A percentile compares a stretch with the other conserved stretches of the same genome.
Conservation (phyloP, 1,140 invertebrate genomes). For the Delia radicum region DNA sequence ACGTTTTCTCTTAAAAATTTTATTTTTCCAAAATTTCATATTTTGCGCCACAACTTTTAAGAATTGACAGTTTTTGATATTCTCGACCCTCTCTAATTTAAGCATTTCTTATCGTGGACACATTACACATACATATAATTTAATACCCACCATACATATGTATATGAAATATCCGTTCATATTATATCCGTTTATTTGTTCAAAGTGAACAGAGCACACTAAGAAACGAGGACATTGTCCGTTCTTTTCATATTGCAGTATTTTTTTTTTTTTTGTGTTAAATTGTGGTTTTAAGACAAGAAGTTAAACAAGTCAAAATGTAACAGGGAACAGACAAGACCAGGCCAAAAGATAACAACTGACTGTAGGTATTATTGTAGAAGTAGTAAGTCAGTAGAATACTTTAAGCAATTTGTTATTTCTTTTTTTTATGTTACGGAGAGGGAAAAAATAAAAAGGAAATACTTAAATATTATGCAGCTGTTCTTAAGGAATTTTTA, state of each 20-base stretch:
- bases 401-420: background rate
- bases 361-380: background rate
- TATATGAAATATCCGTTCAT: background rate
- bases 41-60: no score
- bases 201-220: background rate
- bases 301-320: background rate
- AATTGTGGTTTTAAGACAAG: background rate
- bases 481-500: background rate
- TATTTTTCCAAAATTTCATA: no score
- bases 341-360: background rate
- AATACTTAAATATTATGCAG: background rate
- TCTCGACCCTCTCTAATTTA: no score
- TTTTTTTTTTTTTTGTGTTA: background rate
- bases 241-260: background rate
- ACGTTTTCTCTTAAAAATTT: no score
- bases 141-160: background rate
- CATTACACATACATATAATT: no score
- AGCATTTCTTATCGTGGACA: no score
- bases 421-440: background rate
- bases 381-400: background rate
- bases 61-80: no score
- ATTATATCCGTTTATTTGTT: background rate
- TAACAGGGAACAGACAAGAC: background rate
- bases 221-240: background rate
- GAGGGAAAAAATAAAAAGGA: background rate